phyloP scores from a whole-genome alignment of 1,140 invertebrate species.

The Drosophila sproati region DNA sequence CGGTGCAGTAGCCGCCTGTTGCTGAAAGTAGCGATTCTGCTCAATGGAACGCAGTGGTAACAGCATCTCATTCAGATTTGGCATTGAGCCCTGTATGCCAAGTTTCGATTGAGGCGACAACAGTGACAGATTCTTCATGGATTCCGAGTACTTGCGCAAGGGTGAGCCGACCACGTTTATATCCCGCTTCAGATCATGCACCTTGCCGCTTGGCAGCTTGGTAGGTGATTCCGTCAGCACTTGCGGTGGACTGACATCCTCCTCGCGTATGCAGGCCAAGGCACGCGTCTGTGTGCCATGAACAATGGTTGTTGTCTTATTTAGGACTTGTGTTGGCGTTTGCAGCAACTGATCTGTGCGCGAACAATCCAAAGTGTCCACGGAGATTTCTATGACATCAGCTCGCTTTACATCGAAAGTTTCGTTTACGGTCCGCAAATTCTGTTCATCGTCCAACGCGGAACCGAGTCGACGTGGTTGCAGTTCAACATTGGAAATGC shows the following conservation, averaged over 20 bases:
- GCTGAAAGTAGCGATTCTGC: constrained; percentile 81
- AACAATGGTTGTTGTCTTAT: constrained; percentile 70
- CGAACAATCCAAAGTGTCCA: constrained; percentile 52
- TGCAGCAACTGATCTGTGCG: constrained; percentile 30
- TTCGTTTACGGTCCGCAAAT: constrained; percentile 42
- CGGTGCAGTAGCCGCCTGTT: constrained; percentile 30
- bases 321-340: constrained; percentile 42
- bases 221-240: background rate
- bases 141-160: constrained; percentile 77
- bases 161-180: constrained; percentile 76
- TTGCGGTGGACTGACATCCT: constrained; percentile 56
- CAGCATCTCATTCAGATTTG: constrained; percentile 81
- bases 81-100: constrained; percentile 81
- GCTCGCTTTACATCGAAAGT: constrained; percentile 70
- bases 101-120: constrained; percentile 60
- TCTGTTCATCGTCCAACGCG: constrained; percentile 44
- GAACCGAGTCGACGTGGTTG: constrained; percentile 52
- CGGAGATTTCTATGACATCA: constrained; percentile 55
- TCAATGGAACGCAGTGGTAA: constrained; percentile 72
- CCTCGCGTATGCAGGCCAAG: constrained; percentile 71
- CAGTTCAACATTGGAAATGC: constrained; percentile 34
- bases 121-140: constrained; percentile 77
- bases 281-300: constrained; percentile 53
- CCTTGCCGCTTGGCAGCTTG: background rate
- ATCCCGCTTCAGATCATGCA: constrained; percentile 63